Evolutionary conservation across 2,888 invertebrate species (phyloP), one percentile per base, ranked within the genome.

Genomic region (Steromphala cineraria): DNA sequence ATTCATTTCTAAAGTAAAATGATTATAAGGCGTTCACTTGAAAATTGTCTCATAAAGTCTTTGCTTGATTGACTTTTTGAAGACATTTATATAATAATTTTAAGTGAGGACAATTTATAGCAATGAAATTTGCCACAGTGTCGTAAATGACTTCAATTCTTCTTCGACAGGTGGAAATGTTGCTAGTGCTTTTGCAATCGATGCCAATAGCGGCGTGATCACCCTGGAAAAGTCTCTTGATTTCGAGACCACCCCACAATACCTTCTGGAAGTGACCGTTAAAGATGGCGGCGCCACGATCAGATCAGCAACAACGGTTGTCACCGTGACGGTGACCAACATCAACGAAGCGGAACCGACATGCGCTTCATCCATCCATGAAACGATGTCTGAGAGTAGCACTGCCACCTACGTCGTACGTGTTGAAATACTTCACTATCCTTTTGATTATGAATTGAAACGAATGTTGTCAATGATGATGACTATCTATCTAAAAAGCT

Each of bases 271-370:
- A 2, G 77, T 91, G 19, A 75, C 78, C 28, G 89, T 84, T 1
- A 83, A 56, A 15, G 89, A 88, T 79, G 85, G 84, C 0, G 87
- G 85, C 13, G 53, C 82, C 0, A 21, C 83, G 4, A 40, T 87
- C 28, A 76, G 75, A n/a, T 78, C 85, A 3, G 79, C 75, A 5
- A 87, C 84, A 8, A 82, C 85, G 2, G 89, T 87, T n/a, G 74
- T 91, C 8, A 87, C 85, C 0, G 79, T 91, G 2, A 78, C 83
- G 7, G 88, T 91, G 0, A 81, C 83, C 21, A 88, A 90, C 82
- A 87, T 88, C 40, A 90, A 90, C 81, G 91, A 90, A 81, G 88
- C 88, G 75, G 62, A 82, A 3, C 90, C 90, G 8, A 55, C 85
- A 0, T 91, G 91, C 79, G 52, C 80, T 8, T 81, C 85, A 7